phyloP scores from a whole-genome alignment of 2,888 invertebrate genomes.

The Bugulina stolonifera region DNA sequence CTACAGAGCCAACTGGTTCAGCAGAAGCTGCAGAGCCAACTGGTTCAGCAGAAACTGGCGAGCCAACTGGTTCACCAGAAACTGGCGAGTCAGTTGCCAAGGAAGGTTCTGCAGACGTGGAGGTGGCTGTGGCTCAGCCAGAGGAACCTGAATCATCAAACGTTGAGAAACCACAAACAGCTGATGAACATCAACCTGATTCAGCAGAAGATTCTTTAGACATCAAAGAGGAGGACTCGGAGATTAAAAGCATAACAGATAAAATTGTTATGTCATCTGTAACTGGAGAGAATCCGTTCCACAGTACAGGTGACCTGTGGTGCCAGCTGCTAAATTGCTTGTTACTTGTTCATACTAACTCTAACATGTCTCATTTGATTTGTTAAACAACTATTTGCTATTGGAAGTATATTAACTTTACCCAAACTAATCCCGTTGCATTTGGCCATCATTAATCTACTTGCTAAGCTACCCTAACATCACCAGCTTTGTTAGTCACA shows the following conservation, averaged over 20 bases:
- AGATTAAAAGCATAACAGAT: neutral
- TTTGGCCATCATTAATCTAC: no score
- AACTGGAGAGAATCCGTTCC: neutral
- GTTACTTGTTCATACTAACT: no score
- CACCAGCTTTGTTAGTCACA: no score
- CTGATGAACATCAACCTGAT: no score
- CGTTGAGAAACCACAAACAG: neutral
- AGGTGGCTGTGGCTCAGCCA: conserved; percentile 5
- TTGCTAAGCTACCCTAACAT: no score
- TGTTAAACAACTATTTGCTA: no score
- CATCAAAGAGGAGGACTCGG: conserved; percentile 10
- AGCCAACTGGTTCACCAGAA: conserved; percentile 3
- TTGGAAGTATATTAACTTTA: no score
- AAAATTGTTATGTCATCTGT: neutral
- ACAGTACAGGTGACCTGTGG: neutral
- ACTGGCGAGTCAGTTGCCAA: neutral
- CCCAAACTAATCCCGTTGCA: no score
- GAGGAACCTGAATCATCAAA: neutral
- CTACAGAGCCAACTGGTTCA: conserved; percentile 22
- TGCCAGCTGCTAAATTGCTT: neutral
- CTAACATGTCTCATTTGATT: no score
- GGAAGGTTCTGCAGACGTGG: conserved; percentile 25
- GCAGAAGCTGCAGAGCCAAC: conserved; percentile 8
- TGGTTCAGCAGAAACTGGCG: conserved; percentile 8
- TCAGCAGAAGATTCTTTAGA: neutral